Conservation (phyloP, 1,140 invertebrate genomes). For the Armadillidium nasatum region DNA sequence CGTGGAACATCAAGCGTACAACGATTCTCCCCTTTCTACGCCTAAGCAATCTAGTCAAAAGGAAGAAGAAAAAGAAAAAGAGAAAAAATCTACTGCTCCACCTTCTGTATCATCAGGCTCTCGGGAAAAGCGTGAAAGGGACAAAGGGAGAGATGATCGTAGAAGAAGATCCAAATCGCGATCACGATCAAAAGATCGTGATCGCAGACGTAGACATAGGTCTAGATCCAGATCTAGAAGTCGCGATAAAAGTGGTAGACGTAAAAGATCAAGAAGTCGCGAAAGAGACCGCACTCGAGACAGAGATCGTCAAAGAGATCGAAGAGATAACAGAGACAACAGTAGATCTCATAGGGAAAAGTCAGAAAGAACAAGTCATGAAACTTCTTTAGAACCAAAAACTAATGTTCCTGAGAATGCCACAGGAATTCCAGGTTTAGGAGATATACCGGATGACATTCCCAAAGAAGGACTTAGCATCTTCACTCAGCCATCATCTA, state of each 20-base stretch:
- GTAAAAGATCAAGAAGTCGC: conserved; percentile 30
- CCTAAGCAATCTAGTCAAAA: neutral
- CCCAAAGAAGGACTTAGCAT: conserved; percentile 18
- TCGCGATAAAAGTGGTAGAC: conserved; percentile 42
- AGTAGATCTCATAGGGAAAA: conserved; percentile 19
- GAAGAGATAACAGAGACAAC: conserved; percentile 26
- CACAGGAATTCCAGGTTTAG: conserved; percentile 35
- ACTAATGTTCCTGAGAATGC: neutral
- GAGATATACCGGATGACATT: conserved; percentile 38
- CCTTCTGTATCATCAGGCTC: neutral
- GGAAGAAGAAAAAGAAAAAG: neutral
- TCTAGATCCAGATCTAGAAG: conserved; percentile 41
- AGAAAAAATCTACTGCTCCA: conserved; percentile 2
- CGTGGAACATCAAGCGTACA: neutral
- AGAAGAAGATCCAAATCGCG: conserved; percentile 30
- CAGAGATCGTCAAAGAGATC: conserved; percentile 30
- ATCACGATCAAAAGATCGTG: conserved; percentile 33
- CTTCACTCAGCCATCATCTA: conserved; percentile 3
- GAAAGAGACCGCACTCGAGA: conserved; percentile 31
- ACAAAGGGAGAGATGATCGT: conserved; percentile 16
- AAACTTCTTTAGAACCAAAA: conserved; percentile 10
- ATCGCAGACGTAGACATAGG: conserved; percentile 41
- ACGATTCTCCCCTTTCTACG: no score
- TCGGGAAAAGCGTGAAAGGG: neutral
- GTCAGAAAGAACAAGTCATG: conserved; percentile 15